A percentile compares a stretch with the other conserved stretches of the same genome.
These are phyloP conservation scores for Thamnophis sirtalis DNA, from an alignment of 2,113 vertebrate species.

Conservation along the genomic window DNA sequence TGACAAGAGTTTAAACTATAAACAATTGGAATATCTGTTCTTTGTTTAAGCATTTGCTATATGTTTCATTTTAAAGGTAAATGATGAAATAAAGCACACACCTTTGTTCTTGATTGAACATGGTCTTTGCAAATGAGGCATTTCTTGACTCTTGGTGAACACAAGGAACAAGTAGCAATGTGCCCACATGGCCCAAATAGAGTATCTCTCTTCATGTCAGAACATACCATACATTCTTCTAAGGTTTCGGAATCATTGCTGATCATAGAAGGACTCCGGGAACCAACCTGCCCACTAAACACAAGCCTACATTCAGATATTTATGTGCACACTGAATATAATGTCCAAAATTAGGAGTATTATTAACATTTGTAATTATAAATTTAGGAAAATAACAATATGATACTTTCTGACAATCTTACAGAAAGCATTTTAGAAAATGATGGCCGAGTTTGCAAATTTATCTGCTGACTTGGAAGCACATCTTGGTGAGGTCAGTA, in stretches of 20 bases:
- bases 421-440: neutral
- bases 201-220: slow-evolving; percentile 97
- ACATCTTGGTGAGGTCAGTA: neutral
- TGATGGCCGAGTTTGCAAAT: neutral
- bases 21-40: neutral
- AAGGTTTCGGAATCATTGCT: slow-evolving; percentile 93
- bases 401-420: neutral
- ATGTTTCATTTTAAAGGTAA: neutral
- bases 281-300: slow-evolving; percentile 90
- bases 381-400: neutral
- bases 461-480: neutral
- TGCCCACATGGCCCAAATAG: slow-evolving; percentile 98
- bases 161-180: slow-evolving; percentile 97
- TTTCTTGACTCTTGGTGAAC: slow-evolving; percentile 97
- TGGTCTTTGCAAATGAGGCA: slow-evolving; percentile 99
- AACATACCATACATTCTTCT: slow-evolving; percentile 99
- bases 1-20: neutral
- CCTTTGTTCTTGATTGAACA: slow-evolving; percentile 98
- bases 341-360: neutral
- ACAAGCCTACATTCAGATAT: slow-evolving; percentile 35
- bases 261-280: slow-evolving; percentile 93
- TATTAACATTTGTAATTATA: neutral
- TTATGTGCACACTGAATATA: neutral
- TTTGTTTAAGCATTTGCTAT: neutral
- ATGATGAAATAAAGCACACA: slow-evolving; percentile 52